Base-by-base conservation (phyloP, 35 echinoderm and acorn worm species). In the Apostichopus californicus region DNA sequence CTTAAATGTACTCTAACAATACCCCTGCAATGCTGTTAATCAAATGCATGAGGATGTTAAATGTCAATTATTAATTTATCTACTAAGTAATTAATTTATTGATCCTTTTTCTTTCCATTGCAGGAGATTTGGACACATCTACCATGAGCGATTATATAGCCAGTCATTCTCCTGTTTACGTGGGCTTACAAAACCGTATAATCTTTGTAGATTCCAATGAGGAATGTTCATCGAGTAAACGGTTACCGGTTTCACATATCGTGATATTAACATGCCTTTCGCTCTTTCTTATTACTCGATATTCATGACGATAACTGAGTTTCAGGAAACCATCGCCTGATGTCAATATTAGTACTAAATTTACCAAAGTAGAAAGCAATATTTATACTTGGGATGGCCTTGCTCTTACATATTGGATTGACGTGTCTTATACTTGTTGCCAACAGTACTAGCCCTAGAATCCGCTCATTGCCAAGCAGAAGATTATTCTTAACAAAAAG, bases 91-190 rank as follows among this genome's bases (percentile, higher is more conserved):
- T 24, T 12, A 11, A 78, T 7, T 15, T 78, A 46, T 46, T 78
- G 9, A 78, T 61, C 0, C 7, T 15, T 6, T 85, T 58, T 85
- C n/a, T 55, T 60, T 22, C 10, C 23, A 1, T 59, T 18, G 8
- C 81, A 85, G 81, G 81, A 23, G 24, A 85, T 25, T n/a, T 85
- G 81, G 81, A 85, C 57, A 85, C 81, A 11, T 85, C 81, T 23
- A 85, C 81, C 55, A 85, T 85, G 81, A 85, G 81, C 81, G 81
- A 85, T n/a, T 85, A 60, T 58, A 85, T 85, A n/a, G 64, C 71
- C 10, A 72, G 57, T 18, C 63, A 89, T 25, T 73, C 86, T 34
- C 68, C 86, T 15, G 63, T 89, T 53, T 89, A 73, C 34, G 14
- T 89, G 72, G 81, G 81, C 8, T 52, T 85, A 2, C 54, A 85